Evolutionary conservation across 2,113 vertebrate species (phyloP).

Genomic region (Sula dactylatra): DNA sequence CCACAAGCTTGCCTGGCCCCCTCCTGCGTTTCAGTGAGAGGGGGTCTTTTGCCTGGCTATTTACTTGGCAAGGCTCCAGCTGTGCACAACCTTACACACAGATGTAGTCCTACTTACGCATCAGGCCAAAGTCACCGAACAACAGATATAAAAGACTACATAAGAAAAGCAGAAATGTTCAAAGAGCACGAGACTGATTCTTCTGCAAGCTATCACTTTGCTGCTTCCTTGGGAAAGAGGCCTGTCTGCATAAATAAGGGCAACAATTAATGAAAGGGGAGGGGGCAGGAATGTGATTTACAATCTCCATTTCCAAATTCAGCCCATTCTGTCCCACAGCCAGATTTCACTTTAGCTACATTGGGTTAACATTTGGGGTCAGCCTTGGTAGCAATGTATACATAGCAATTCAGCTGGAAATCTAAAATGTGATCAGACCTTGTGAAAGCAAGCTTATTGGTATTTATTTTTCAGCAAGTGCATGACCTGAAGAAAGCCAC

Average conservation of each 20-base stretch:
- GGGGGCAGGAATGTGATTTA: neutral
- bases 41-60: neutral
- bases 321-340: neutral
- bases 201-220: neutral
- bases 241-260: neutral
- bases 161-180: neutral
- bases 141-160: neutral
- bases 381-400: neutral
- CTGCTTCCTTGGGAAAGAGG: neutral
- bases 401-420: neutral
- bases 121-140: neutral
- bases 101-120: fast-evolving
- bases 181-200: neutral
- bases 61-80: neutral
- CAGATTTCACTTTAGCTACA: neutral
- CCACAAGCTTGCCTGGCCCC: fast-evolving
- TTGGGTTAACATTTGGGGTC: neutral
- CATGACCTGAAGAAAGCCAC: neutral
- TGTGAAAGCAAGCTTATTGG: neutral
- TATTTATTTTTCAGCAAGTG: neutral
- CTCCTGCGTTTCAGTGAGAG: fast-evolving
- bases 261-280: neutral
- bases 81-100: neutral
- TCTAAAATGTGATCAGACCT: neutral
- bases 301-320: neutral